Base-by-base conservation (phyloP, 1,140 invertebrate species). In the Neodiprion pinetum region DNA sequence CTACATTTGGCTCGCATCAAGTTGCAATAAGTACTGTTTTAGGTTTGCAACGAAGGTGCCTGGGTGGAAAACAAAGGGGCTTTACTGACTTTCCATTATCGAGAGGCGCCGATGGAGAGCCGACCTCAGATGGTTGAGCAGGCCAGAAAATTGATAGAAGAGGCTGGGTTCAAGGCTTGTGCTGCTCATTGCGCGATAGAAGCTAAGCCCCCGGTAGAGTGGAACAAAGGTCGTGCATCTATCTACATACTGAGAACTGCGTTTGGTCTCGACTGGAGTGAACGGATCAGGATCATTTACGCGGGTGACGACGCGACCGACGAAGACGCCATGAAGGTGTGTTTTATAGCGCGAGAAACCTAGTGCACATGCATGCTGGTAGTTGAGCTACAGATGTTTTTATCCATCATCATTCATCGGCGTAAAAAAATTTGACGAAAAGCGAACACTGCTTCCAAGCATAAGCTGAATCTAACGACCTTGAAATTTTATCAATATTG, bases 31-130 rank as follows among this genome's bases (percentile, higher is more conserved):
- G 48, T 47, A 3, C 71, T 14, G 23, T 49, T 53, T 28, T 75
- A 94, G 92, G 90, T 96, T 9, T 96, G 95, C 81, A 92, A 90
- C 77, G 94, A 97, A 79, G 96, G 96, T 48, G 96, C 96, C 1
- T 97, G 96, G 96, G 95, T 97, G 1, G 96, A 97, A 83, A 96
- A 96, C 83, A 97, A 97, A 87, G 96, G 95, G 11, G 93, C 95
- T 0, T 83, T 96, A 1, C 87, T 97, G 23, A 96, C 96, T 2
- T 97, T 95, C 89, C 96, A 97, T 84, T 97, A 95, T 88, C 92
- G 96, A 7, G 95, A 97, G 86, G 94, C 94, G 0, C 95, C 94
- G 3, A 80, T 90, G 70, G 90, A 93, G 70, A 83, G 92, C 75
- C 90, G 94, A 70, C 86, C 90, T 0, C 88, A 90, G 7, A 90